Conservation (phyloP, 2,888 invertebrate genomes). For the Lycophotia porphyrea region DNA sequence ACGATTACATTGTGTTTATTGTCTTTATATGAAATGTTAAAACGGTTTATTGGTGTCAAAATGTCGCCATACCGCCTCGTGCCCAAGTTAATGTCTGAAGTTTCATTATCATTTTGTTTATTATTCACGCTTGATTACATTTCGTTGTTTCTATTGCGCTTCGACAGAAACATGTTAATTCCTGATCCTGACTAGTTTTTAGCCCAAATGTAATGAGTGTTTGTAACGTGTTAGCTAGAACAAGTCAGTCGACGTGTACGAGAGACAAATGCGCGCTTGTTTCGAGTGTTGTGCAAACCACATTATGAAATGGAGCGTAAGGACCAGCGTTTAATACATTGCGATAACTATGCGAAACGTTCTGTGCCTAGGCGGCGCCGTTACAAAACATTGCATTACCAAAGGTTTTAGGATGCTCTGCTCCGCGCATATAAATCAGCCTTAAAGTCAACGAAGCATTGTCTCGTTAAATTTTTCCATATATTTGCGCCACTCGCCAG, state of each 20-base stretch:
- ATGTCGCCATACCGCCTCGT: conserved; percentile 52
- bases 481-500: conserved; percentile 81
- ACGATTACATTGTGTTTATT: conserved; percentile 71
- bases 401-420: conserved; percentile 72
- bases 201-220: conserved; percentile 14
- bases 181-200: conserved; percentile 27
- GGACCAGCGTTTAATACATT: conserved; percentile 80
- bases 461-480: conserved; percentile 80
- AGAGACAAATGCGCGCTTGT: conserved; percentile 80
- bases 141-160: conserved; percentile 43
- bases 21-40: conserved; percentile 69
- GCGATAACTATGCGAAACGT: conserved; percentile 78
- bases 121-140: conserved; percentile 49
- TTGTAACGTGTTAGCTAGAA: conserved; percentile 44
- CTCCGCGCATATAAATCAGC: conserved; percentile 78
- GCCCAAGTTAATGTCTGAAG: conserved; percentile 34
- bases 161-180: conserved; percentile 30
- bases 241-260: conserved; percentile 67
- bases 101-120: conserved; percentile 55
- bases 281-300: conserved; percentile 81
- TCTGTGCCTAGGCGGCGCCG: conserved; percentile 74
- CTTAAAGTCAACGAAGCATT: conserved; percentile 69
- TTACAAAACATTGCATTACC: conserved; percentile 84
- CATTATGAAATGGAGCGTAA: conserved; percentile 87
- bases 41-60: conserved; percentile 66